Percentiles rank a stretch among this genome's conserved stretches.
phyloP scores from a whole-genome alignment of 2,797 vertebrate species.

The Notolabrus celidotus region DNA sequence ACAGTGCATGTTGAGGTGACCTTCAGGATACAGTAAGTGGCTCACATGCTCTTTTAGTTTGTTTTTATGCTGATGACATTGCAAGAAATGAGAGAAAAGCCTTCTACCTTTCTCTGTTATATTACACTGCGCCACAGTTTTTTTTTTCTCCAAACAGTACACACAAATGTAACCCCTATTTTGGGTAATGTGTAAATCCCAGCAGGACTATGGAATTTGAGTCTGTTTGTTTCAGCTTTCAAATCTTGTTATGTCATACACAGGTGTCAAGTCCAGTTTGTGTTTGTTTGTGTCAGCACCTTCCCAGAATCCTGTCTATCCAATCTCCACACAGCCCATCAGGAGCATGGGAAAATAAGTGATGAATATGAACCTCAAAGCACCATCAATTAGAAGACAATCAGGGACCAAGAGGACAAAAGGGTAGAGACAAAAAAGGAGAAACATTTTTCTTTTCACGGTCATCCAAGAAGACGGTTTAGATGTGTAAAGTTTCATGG shows the following conservation, averaged over 20 bases:
- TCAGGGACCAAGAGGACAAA: conserved; percentile 65
- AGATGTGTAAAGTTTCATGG: conserved; percentile 67
- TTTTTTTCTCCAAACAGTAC: not conserved
- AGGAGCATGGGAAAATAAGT: conserved; percentile 73
- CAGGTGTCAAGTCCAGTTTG: conserved; percentile 52
- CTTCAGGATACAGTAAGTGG: conserved; percentile 49
- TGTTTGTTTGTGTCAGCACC: conserved; percentile 59
- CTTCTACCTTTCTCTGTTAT: too few species aligned
- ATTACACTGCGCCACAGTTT: too few species aligned
- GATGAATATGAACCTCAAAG: conserved; percentile 73
- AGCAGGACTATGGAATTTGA: not conserved
- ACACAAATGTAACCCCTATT: not conserved
- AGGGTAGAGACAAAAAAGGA: conserved; percentile 60
- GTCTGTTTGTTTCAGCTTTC: conserved; percentile 45
- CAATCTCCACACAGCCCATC: conserved; percentile 62
- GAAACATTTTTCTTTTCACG: conserved; percentile 75
- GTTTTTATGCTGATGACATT: not conserved
- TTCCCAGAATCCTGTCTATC: conserved; percentile 59
- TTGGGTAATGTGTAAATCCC: not conserved
- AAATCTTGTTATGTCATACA: conserved; percentile 39
- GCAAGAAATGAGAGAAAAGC: not conserved
- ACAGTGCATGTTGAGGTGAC: conserved; percentile 57
- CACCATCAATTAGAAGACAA: conserved; percentile 78
- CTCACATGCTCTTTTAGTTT: conserved; percentile 1
- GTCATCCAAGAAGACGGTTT: conserved; percentile 66